Evolutionary conservation across 1,140 invertebrate species (phyloP), one percentile per base, ranked within the genome.

Genomic region (Sogatella furcifera): DNA sequence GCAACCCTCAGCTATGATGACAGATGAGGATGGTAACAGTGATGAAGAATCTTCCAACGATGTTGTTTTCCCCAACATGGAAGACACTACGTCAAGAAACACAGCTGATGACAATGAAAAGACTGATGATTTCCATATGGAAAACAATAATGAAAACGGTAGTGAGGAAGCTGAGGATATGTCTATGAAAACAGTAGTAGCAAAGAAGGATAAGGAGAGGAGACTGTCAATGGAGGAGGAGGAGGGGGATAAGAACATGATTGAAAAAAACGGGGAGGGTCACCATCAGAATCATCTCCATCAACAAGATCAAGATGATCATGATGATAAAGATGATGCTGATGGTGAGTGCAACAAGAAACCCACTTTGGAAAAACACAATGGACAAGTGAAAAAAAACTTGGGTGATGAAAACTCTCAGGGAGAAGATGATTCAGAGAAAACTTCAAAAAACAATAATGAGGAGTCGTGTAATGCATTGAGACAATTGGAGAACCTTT

Each of bases 401-500:
- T 9, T 38, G 34, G 34, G 11, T 38, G 34, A 38, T 13, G 64
- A 63, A 41, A 41, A 60, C 41, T 62, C 60, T 41, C 62, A 65
- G 55, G 67, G 67, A 10, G 64, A 67, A 21, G 68, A 65, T 28
- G 68, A 69, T 24, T 76, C 76, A 52, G 75, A 77, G 55, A 71
- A 69, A 52, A 71, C 74, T 42, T 70, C 71, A 28, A 64, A 67
- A 41, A 71, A 76, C 67, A 74, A 75, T 64, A 55, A 55, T n/a
- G 54, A 34, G 11, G 54, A 78, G 73, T 78, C 78, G 22, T 60
- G 46, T 19, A 89, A 88, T 74, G 83, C 88, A 65, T 77, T 90
- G 64, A 80, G 87, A 69, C 82, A 88, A 71, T 74, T 91, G 67
- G 88, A 90, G 76, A 86, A 82, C 72, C 78, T 91, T 69, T 90